Base-by-base conservation (phyloP, 2,113 vertebrate species). In the Siniperca knerii region DNA sequence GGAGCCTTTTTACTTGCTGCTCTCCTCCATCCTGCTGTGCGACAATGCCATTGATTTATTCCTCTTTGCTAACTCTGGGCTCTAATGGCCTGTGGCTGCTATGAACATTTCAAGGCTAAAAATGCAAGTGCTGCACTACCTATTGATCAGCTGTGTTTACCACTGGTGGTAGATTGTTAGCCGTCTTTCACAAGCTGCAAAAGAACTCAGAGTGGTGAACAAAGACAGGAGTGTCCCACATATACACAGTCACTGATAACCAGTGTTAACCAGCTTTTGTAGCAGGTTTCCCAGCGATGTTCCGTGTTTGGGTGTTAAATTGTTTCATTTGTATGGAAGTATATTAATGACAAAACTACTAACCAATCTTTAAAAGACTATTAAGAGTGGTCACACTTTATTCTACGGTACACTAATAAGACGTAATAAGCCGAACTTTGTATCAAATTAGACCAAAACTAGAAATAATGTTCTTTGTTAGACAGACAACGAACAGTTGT, bases 31-130 rank as follows among this genome's bases (percentile, higher is more conserved):
- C 66, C 67, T 64, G 81, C 65, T 40, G 77, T 4, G 48, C 37
- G 73, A 83, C 71, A 71, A 25, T 12, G 48, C 33, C 72, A 85
- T 54, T 69, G 82, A 82, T 88, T 75, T 77, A 64, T 75, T 50
- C 35, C 58, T 79, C 70, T 66, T 50, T 52, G 46, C 65, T 67
- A 60, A 35, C 77, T 77, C 70, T 40, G 25, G 11, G 48, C 64
- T 79, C 78, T 84, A 84, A 84, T 78, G 82, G 71, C 61, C 35
- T 13, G 11, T 8, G 48, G 44, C 73, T 61, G 40, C 77, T 58
- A 66, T 70, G 61, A 87, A 72, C 78, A 64, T 67, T 75, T 82
- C 75, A 77, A 20, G 80, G 46, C 66, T 64, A 18, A 55, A 75
- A 60, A 46, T 55, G 55, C 0, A 13, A 62, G 10, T 8, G 44